Percentiles rank a stretch among this genome's conserved stretches.
Conservation (phyloP, 2,113 vertebrate genomes). For the Physeter macrocephalus region DNA sequence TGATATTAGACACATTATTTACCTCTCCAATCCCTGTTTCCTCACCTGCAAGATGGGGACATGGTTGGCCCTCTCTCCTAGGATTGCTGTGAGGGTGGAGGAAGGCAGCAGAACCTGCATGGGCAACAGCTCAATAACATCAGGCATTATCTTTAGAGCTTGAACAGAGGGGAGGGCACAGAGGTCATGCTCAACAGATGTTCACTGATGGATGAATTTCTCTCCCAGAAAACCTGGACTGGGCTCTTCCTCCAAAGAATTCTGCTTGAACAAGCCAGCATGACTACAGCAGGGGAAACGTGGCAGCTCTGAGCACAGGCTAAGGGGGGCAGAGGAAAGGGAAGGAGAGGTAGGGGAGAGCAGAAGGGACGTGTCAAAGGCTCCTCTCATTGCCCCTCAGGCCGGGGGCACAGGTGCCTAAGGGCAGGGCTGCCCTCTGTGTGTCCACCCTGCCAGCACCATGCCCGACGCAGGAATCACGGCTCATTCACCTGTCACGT, state of each 20-base stretch:
- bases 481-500: rapidly evolving
- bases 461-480: rapidly evolving
- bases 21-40: background rate
- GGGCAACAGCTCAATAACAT: background rate
- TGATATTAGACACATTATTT: background rate
- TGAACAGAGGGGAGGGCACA: background rate
- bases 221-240: background rate
- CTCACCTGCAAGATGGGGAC: background rate
- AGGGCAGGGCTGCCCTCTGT: background rate
- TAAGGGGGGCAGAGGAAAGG: background rate
- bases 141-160: background rate
- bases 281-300: background rate
- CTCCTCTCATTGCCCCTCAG: rapidly evolving
- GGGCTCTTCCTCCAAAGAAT: background rate
- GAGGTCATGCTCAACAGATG: background rate
- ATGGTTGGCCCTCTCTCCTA: rapidly evolving
- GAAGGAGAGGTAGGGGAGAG: background rate
- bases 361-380: background rate
- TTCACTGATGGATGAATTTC: background rate
- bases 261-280: background rate
- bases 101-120: background rate
- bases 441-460: rapidly evolving
- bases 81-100: background rate
- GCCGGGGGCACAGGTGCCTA: background rate
- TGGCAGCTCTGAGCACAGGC: background rate